Evolutionary conservation across 1,140 invertebrate species (phyloP).

Genomic region (Acromyrmex echinatior): DNA sequence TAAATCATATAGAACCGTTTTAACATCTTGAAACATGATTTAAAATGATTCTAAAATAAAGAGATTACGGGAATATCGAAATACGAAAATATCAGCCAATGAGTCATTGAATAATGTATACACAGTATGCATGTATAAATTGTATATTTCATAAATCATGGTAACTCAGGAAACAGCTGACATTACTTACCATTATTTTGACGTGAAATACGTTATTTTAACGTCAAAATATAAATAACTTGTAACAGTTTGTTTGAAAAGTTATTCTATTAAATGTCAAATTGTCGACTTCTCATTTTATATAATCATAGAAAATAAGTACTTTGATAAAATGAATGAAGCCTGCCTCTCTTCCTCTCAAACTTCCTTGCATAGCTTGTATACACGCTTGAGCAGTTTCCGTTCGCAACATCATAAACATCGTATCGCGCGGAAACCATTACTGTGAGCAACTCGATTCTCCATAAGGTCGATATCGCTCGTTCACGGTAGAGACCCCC

Average conservation of each 20-base stretch:
- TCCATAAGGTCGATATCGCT: slow-evolving; percentile 63
- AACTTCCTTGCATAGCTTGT: neutral
- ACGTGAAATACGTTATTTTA: too few relatives aligned
- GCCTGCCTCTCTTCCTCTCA: neutral
- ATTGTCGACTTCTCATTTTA: neutral
- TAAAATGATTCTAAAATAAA: too few relatives aligned
- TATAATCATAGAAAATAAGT: neutral
- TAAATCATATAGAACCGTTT: too few relatives aligned
- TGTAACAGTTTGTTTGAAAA: too few relatives aligned
- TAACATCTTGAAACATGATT: too few relatives aligned
- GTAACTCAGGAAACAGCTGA: too few relatives aligned
- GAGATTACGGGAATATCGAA: too few relatives aligned
- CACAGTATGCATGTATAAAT: neutral
- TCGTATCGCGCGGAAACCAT: slow-evolving; percentile 37
- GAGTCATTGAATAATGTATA: neutral
- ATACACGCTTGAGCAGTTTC: neutral
- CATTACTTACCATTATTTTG: too few relatives aligned
- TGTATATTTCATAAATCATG: neutral
- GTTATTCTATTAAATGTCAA: neutral
- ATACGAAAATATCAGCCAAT: too few relatives aligned
- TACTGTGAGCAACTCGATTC: slow-evolving; percentile 60
- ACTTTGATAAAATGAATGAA: neutral
- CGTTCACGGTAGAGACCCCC: slow-evolving; percentile 57
- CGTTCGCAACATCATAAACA: slow-evolving; percentile 31
- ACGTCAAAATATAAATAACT: too few relatives aligned